Evolutionary conservation across 2,113 vertebrate species (phyloP).

Genomic region (Albula goreensis): DNA sequence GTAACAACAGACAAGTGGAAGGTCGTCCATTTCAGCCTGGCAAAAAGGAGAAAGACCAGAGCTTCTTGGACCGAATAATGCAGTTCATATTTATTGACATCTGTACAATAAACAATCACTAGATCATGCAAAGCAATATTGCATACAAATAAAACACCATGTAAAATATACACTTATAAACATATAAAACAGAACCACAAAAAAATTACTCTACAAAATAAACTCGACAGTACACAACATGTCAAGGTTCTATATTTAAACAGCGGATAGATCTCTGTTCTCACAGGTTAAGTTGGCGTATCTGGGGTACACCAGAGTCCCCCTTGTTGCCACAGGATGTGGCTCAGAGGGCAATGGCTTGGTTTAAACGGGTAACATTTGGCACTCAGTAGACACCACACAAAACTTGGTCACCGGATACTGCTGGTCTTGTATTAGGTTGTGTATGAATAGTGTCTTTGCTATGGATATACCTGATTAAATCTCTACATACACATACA

Average conservation of each 20-base stretch:
- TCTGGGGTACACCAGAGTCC: not conserved
- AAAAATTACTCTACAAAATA: constrained; percentile 6
- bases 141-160: constrained; percentile 2
- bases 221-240: constrained; percentile 5
- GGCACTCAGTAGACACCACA: not conserved
- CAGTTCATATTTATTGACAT: constrained; percentile 8
- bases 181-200: constrained; percentile 14
- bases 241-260: not conserved
- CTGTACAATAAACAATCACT: constrained; percentile 1
- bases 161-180: not conserved
- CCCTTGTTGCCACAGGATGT: not conserved
- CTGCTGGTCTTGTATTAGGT: not conserved
- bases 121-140: not conserved
- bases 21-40: no score
- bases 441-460: not conserved
- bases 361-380: no score
- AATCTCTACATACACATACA: constrained; percentile 16
- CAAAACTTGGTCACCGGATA: not conserved
- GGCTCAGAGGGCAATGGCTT: not conserved
- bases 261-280: not conserved
- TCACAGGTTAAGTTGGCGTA: not conserved
- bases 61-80: not conserved
- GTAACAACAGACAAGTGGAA: no score
- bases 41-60: not conserved
- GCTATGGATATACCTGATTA: not conserved